Percentiles rank a stretch among this genome's conserved stretches.
Evolutionary conservation across 2,797 vertebrate genomes (phyloP).

Genomic region (Sternarchorhynchus goeldii): DNA sequence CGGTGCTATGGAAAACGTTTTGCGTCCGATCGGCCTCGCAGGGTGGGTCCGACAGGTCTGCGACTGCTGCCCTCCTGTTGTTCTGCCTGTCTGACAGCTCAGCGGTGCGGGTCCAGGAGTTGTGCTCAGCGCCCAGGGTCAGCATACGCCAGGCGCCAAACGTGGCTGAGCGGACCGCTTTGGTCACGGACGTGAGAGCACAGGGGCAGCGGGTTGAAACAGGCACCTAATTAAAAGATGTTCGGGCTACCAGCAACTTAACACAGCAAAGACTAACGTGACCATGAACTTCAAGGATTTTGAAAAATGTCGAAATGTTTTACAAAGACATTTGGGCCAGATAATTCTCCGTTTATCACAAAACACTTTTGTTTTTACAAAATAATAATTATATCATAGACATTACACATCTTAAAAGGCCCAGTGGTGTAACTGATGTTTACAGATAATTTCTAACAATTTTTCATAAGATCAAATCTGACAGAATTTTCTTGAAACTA

Average conservation of each 20-base stretch:
- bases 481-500: too few relatives aligned
- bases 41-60: neutral
- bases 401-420: too few relatives aligned
- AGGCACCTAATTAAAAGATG: neutral
- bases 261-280: neutral
- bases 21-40: conserved; percentile 22
- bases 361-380: too few relatives aligned
- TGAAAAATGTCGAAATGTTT: too few relatives aligned
- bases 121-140: conserved; percentile 71
- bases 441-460: too few relatives aligned
- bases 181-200: neutral
- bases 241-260: neutral
- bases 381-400: too few relatives aligned
- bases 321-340: too few relatives aligned
- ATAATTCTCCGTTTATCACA: too few relatives aligned
- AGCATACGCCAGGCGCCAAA: conserved; percentile 76
- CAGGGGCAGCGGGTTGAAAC: neutral
- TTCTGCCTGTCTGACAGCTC: conserved; percentile 38
- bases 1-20: conserved; percentile 18
- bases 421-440: too few relatives aligned
- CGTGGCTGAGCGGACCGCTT: conserved; percentile 70
- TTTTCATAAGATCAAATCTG: too few relatives aligned
- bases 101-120: conserved; percentile 66
- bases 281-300: too few relatives aligned
- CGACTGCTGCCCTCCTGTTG: neutral